Base-by-base conservation (phyloP, 2,113 vertebrate genomes). In the Oreochromis tanganicae region DNA sequence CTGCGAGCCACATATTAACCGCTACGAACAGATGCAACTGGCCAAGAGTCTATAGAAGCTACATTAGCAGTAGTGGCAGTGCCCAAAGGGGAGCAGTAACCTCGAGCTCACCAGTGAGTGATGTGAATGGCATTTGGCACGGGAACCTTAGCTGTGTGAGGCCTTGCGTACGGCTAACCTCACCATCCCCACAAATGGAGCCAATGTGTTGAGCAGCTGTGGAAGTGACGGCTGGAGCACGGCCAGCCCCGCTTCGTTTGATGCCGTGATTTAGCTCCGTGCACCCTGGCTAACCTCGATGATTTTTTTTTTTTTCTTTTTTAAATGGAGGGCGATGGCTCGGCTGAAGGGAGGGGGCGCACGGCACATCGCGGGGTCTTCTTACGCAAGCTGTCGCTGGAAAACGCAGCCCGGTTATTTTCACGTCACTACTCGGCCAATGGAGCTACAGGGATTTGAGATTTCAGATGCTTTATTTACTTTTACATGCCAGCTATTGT, bases 161-260 rank as follows among this genome's bases (percentile, higher is more conserved):
- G 71, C 80, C 82, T 86, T 21, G 85, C 75, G 63, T 93, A 89
- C 71, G 85, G 85, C 89, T 87, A 91, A 92, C 87, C 85, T 90
- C 83, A 59, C 86, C 87, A 75, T 50, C 78, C 87, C 86, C 29
- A 2, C 89, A 91, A 92, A 92, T 87, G 32, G 84, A 92, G 94
- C 78, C 89, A 93, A 89, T 92, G 92, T 94, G 95, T 89, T 82
- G 83, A 91, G 85, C 94, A 94, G 93, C 93, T 95, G 92, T 93
- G 94, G 92, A 90, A 91, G 91, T 90, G 89, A 90, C 27, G 75
- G 85, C 88, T 93, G 91, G 91, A 89, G 82, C 56, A 1, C 1
- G 3, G 90, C 90, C 91, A 90, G 83, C 29, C 48, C 55, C 3
- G 11, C 80, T 87, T 83, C 34, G 55, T 93, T 93, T 94, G 87